phyloP scores from a whole-genome alignment of 2,113 vertebrate genomes.

The Rallus limicola region DNA sequence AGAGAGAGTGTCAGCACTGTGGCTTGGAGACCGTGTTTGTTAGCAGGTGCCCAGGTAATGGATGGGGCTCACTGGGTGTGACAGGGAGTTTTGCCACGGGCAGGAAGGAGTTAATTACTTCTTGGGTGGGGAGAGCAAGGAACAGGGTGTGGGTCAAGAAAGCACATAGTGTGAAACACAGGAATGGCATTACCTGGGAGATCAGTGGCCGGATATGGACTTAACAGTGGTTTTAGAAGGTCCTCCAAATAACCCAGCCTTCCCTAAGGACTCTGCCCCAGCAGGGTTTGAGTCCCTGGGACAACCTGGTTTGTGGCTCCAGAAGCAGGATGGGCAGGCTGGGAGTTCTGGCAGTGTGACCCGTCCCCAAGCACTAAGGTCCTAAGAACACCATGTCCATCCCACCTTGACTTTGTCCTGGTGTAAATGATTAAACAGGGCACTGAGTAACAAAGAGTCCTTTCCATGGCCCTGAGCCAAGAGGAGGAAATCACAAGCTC shows the following conservation, averaged over 20 bases:
- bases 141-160: slow-evolving; percentile 9
- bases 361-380: not conserved
- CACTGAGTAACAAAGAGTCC: not conserved
- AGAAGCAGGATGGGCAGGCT: not conserved
- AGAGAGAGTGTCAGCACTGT: not conserved
- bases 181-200: not conserved
- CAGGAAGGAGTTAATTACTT: slow-evolving; percentile 18
- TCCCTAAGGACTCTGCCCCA: not conserved
- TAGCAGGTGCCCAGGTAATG: not conserved
- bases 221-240: not conserved
- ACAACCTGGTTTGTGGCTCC: not conserved
- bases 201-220: not conserved
- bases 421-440: slow-evolving; percentile 20
- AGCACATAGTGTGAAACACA: not conserved
- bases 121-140: not conserved
- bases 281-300: not conserved
- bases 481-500: not conserved
- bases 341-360: not conserved
- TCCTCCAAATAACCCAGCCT: not conserved
- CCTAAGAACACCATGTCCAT: not conserved
- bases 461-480: not conserved
- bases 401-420: not conserved
- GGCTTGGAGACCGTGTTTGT: not conserved
- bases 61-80: not conserved
- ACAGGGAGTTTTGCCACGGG: not conserved